phyloP scores from a whole-genome alignment of 2,888 invertebrate genomes.

The Macaria notata region DNA sequence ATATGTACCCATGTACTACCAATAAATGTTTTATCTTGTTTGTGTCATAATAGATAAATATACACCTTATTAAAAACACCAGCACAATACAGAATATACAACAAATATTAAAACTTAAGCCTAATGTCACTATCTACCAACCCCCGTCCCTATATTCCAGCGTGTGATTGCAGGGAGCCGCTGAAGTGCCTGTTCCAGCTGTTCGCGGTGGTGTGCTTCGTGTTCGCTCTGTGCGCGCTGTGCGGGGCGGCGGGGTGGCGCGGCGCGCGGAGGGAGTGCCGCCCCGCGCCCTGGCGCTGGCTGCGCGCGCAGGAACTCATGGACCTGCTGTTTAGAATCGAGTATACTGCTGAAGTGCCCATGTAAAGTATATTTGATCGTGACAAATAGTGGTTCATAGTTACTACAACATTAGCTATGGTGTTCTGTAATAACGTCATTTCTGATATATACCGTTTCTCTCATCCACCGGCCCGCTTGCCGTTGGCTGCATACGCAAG shows the following conservation, averaged over 20 bases:
- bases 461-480: conserved; percentile 41
- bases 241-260: conserved; percentile 35
- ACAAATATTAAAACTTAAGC: no score
- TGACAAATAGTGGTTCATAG: not conserved
- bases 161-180: conserved; percentile 61
- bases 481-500: conserved; percentile 66
- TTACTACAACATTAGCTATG: not conserved
- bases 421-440: not conserved
- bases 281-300: conserved; percentile 65
- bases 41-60: no score
- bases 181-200: conserved; percentile 68
- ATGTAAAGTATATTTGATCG: conserved; percentile 48
- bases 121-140: no score
- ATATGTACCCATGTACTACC: no score
- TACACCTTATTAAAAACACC: no score
- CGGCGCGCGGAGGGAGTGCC: conserved; percentile 28
- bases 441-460: not conserved
- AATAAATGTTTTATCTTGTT: no score
- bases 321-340: conserved; percentile 64
- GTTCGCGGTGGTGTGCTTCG: conserved; percentile 69
- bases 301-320: conserved; percentile 63
- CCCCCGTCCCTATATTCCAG: no score
- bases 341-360: conserved; percentile 72
- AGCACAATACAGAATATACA: no score
- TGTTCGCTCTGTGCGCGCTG: conserved; percentile 50